Evolutionary conservation across 2,797 vertebrate genomes (phyloP).

Genomic region (Spheniscus humboldti): DNA sequence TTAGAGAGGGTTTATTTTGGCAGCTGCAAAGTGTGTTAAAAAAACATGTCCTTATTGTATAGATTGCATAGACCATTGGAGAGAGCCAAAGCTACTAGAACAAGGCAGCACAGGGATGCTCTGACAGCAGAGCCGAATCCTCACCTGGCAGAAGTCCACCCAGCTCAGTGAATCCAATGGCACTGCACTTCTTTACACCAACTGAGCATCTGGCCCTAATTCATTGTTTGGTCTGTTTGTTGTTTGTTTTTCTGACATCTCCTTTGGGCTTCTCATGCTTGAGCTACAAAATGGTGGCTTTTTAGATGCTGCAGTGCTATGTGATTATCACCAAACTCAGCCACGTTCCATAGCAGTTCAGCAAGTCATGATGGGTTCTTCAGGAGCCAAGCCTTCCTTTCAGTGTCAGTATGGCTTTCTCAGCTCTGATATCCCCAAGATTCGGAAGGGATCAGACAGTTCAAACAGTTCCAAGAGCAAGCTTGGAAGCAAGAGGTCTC

Average conservation of each 20-base stretch:
- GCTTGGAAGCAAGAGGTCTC: neutral
- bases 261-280: neutral
- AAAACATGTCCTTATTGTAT: neutral
- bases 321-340: neutral
- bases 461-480: neutral
- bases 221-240: neutral
- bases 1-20: conserved; percentile 14
- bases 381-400: neutral
- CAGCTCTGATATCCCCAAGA: neutral
- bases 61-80: neutral
- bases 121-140: neutral
- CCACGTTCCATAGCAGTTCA: rapidly evolving
- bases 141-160: neutral
- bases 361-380: neutral
- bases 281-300: neutral
- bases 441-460: neutral
- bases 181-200: neutral
- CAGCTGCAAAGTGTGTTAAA: neutral
- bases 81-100: neutral
- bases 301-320: neutral
- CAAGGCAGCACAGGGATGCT: neutral
- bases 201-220: neutral
- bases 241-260: neutral
- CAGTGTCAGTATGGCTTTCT: neutral
- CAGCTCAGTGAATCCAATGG: neutral